phyloP scores from a whole-genome alignment of 2,113 vertebrate genomes.

The Sylvia atricapilla region DNA sequence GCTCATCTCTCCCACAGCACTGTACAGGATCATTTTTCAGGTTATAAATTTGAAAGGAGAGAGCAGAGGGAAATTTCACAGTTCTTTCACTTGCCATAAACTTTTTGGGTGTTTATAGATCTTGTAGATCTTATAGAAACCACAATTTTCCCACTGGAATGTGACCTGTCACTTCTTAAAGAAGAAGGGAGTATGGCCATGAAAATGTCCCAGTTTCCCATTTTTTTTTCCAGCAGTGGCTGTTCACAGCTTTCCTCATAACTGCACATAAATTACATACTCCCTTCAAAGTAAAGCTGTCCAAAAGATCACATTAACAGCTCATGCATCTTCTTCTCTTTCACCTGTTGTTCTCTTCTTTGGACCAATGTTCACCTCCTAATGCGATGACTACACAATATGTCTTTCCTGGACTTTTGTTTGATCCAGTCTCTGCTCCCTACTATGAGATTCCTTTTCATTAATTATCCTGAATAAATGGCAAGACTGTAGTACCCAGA shows the following conservation, averaged over 20 bases:
- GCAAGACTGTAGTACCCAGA: neutral
- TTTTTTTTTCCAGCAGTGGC: conserved; percentile 22
- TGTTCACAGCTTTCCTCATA: conserved; percentile 57
- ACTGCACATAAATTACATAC: conserved; percentile 52
- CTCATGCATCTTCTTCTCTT: conserved; percentile 36
- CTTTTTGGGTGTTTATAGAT: neutral
- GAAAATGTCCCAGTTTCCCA: conserved; percentile 28
- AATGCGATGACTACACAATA: neutral
- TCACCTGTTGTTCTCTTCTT: conserved; percentile 51
- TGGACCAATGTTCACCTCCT: conserved; percentile 34
- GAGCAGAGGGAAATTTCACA: neutral
- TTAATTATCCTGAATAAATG: conserved; percentile 44
- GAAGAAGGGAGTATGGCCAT: neutral
- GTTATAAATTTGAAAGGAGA: conserved; percentile 1
- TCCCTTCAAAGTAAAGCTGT: conserved; percentile 52
- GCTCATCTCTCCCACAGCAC: neutral
- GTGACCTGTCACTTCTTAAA: conserved; percentile 15
- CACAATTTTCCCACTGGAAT: conserved; percentile 2
- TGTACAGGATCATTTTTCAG: neutral
- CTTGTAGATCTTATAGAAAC: neutral
- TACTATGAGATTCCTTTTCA: neutral
- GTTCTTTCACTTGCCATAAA: conserved; percentile 15
- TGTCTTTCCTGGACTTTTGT: neutral
- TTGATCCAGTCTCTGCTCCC: conserved; percentile 7
- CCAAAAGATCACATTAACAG: conserved; percentile 48